Evolutionary conservation across 2,797 vertebrate species (phyloP).

Genomic region (Mormyrus hasselquistii): DNA sequence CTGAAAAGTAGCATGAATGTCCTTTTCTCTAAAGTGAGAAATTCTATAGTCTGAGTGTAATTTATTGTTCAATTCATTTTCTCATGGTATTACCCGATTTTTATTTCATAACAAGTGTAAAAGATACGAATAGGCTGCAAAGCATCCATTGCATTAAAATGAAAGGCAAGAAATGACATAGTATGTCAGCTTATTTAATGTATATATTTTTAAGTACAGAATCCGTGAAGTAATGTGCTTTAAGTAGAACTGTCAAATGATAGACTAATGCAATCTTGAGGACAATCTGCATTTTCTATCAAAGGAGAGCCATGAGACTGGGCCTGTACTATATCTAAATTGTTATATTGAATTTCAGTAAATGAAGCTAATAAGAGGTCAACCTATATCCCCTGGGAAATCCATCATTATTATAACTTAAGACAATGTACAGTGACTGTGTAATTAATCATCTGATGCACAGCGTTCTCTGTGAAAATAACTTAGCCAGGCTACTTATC

Average conservation of each 20-base stretch:
- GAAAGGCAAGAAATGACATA: neutral
- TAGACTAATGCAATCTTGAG: neutral
- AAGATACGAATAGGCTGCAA: neutral
- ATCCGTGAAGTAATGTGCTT: neutral
- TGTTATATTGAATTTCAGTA: conserved; percentile 28
- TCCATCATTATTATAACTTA: conserved; percentile 31
- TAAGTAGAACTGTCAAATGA: conserved; percentile 1
- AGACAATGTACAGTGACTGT: conserved; percentile 22
- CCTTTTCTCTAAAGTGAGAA: neutral
- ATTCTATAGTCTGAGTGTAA: neutral
- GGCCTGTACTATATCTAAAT: neutral
- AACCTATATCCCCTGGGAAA: conserved; percentile 23
- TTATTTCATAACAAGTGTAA: neutral
- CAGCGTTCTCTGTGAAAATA: conserved; percentile 25
- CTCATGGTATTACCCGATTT: neutral
- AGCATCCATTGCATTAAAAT: neutral
- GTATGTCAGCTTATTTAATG: neutral
- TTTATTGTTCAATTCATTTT: neutral
- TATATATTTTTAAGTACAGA: neutral
- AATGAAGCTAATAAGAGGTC: conserved; percentile 30
- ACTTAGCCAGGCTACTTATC: conserved; percentile 1
- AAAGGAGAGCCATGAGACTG: neutral
- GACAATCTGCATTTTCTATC: neutral
- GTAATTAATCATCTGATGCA: conserved; percentile 40
- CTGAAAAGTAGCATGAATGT: neutral